Percentiles rank a stretch among this genome's conserved stretches.
Evolutionary conservation across 2,888 invertebrate genomes (phyloP).

Genomic region (Coecobrya sp.): DNA sequence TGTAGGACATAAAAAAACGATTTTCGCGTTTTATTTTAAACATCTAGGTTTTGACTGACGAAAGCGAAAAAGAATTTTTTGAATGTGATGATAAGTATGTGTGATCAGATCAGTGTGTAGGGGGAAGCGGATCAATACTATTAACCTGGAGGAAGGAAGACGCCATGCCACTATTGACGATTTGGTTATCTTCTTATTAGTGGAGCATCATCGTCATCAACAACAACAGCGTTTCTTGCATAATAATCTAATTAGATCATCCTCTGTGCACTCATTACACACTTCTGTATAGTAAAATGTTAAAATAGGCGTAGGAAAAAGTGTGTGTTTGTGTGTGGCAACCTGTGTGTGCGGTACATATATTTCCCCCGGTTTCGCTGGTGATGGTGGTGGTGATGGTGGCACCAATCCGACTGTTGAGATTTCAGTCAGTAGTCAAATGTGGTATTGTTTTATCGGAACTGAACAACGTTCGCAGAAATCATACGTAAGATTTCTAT

Average conservation of each 20-base stretch:
- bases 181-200: slow-evolving; percentile 44
- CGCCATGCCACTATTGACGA: slow-evolving; percentile 51
- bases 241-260: slow-evolving; percentile 66
- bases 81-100: slow-evolving; percentile 41
- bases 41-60: slow-evolving; percentile 65
- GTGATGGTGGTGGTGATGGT: slow-evolving; percentile 22
- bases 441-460: slow-evolving; percentile 21
- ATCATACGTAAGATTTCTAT: slow-evolving; percentile 33
- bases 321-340: slow-evolving; percentile 14
- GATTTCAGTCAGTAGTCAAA: slow-evolving; percentile 23
- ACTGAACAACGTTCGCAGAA: neutral
- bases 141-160: slow-evolving; percentile 71
- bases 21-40: slow-evolving; percentile 47
- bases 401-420: slow-evolving; percentile 33
- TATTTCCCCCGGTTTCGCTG: slow-evolving; percentile 6
- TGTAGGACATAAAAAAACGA: neutral
- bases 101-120: slow-evolving; percentile 55
- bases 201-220: neutral
- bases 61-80: slow-evolving; percentile 63
- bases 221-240: slow-evolving; percentile 16
- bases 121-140: slow-evolving; percentile 62
- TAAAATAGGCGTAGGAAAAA: slow-evolving; percentile 17
- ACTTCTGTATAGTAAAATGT: neutral
- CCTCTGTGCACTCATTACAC: slow-evolving; percentile 66
- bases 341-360: slow-evolving; percentile 30